Percentiles rank a stretch among this genome's conserved stretches.
Conservation (phyloP, 2,888 invertebrate genomes). For the Elmis aenea region DNA sequence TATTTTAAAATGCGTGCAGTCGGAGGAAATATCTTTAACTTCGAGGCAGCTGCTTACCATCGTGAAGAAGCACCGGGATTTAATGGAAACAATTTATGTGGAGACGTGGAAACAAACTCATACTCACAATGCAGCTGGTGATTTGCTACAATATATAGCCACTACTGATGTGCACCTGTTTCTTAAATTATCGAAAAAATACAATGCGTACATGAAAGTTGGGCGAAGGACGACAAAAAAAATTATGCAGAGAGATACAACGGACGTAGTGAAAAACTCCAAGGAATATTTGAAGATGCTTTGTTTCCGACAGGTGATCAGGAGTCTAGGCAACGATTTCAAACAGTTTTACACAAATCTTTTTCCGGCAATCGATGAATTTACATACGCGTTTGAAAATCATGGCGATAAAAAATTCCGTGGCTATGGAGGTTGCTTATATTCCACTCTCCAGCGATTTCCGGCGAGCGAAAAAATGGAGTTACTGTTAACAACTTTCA, state of each 20-base stretch:
- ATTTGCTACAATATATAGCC: conserved; percentile 6
- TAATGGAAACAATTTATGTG: conserved; percentile 9
- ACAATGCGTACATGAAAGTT: conserved; percentile 4
- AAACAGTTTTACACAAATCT: conserved; percentile 7
- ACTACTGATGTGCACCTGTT: conserved; percentile 10
- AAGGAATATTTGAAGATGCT: conserved; percentile 4
- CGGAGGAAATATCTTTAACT: conserved; percentile 11
- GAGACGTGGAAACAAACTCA: conserved; percentile 1
- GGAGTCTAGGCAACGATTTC: conserved; percentile 8
- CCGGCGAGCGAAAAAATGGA: neutral
- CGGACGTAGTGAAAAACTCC: conserved; percentile 9
- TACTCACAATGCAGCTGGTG: conserved; percentile 1
- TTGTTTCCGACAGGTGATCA: conserved; percentile 4
- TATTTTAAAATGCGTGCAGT: conserved; percentile 8
- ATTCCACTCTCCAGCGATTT: neutral
- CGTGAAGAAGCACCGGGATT: conserved; percentile 9
- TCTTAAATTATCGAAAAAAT: conserved; percentile 8
- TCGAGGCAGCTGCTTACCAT: conserved; percentile 9
- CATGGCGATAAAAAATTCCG: neutral
- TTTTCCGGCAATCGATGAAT: conserved; percentile 5
- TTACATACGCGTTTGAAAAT: conserved; percentile 1
- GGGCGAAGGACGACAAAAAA: conserved; percentile 15
- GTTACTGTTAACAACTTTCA: conserved; percentile 6
- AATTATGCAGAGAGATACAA: conserved; percentile 8
- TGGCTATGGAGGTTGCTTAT: neutral